Evolutionary conservation across 2,113 vertebrate species (phyloP), one percentile per base, ranked within the genome.

Genomic region (Ptychochromis oligacanthus): DNA sequence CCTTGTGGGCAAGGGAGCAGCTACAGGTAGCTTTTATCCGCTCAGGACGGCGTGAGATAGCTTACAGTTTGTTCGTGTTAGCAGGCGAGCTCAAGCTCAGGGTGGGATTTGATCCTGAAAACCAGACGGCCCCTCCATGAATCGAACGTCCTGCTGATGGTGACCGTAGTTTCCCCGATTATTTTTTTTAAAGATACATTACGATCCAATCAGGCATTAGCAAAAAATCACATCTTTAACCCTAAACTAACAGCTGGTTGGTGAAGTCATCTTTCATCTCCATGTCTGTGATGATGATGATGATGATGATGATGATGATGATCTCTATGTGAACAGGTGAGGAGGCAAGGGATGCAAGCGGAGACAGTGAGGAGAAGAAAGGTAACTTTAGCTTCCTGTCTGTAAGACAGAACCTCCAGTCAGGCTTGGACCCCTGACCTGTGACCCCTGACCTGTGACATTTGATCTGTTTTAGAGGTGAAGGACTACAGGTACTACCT

Each of bases 401-500:
- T 40, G 38, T 64, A 72, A 34, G 18, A 18, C 13, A 6, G 26
- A 54, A 18, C 18, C 52, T 12, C 31, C 46, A 34, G 6, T 72
- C 26, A 72, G 26, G 26, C 46, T 13, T 52, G 17, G 17, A 18
- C 26, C 3, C 55, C 22, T 81, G 22, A 67, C 49, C 17, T 20
- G 17, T 62, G 22, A 76, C 49, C n/a, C 24, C n/a, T 62, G 46
- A 49, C 26, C 18, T 57, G 26, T 82, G 67, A 80, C 55, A 67
- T 56, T n/a, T 62, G 34, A 36, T 59, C 36, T 85, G 5, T 87
- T 89, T 75, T 93, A 97, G 97, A 98, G 87, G 95, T 97, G 22
- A 97, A 97, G 7, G 98, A 99, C 92, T 99, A 98, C 54, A 96
- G 95, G 82, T 98, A 98, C 90, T 99, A 99, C 91, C 94, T 99